These are phyloP conservation scores for Chelonia mydas DNA, from an alignment of 2,797 vertebrate species.

Conservation along the genomic window DNA sequence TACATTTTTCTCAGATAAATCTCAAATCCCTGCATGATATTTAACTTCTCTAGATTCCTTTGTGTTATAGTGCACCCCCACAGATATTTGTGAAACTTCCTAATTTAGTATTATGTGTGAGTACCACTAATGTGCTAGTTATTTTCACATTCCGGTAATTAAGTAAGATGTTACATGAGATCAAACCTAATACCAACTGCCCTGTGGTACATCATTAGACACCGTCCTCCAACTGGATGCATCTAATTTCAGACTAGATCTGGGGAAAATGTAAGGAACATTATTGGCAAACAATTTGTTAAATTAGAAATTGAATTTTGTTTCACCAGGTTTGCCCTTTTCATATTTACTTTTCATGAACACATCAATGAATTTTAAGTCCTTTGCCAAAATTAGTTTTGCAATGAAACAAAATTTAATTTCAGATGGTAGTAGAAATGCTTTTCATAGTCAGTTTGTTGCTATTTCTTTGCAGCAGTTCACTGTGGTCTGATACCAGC, in stretches of 20 bases:
- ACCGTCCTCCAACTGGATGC: background rate
- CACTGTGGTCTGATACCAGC: background rate
- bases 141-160: background rate
- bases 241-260: background rate
- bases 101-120: background rate
- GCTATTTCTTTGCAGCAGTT: background rate
- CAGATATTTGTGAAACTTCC: background rate
- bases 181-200: background rate
- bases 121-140: background rate
- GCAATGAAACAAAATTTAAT: slow-evolving; percentile 16
- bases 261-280: background rate
- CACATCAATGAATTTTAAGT: slow-evolving; percentile 18
- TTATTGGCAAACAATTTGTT: background rate
- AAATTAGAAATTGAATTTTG: background rate
- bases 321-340: background rate
- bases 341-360: background rate
- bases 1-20: background rate
- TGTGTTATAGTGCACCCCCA: background rate
- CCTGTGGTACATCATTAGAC: background rate
- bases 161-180: background rate
- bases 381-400: background rate
- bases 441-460: background rate
- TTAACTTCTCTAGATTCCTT: background rate
- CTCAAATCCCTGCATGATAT: accelerated
- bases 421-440: background rate